These are phyloP conservation scores for Molothrus ater DNA, from an alignment of 2,797 vertebrate genomes.

Conservation along the genomic window DNA sequence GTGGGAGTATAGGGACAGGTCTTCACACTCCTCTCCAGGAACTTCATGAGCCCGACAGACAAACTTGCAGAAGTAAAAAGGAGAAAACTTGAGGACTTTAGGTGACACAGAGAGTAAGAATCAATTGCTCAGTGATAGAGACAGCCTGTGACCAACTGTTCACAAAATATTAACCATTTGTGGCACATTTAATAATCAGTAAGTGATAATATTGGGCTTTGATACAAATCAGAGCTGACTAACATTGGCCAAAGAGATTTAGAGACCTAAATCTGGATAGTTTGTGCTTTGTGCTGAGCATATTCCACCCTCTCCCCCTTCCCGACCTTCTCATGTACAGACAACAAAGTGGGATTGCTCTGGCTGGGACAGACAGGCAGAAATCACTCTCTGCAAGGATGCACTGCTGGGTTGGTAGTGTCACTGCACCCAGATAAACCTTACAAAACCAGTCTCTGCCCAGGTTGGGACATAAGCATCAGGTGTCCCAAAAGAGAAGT, in stretches of 20 bases:
- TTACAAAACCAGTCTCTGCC: background rate
- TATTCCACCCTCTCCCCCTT: background rate
- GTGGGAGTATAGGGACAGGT: background rate
- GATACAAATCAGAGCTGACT: background rate
- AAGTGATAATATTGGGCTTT: background rate
- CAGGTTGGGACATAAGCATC: background rate
- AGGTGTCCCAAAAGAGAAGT: background rate
- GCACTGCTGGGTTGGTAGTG: background rate
- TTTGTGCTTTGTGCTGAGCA: background rate
- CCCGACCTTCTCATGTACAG: rapidly evolving
- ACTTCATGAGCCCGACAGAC: background rate
- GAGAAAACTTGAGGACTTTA: background rate
- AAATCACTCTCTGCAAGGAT: background rate
- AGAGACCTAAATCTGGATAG: background rate
- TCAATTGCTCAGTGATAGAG: background rate
- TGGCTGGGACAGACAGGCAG: background rate
- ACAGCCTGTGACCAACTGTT: background rate
- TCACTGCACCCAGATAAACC: background rate
- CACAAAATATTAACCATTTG: background rate
- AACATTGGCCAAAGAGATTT: background rate
- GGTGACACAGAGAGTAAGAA: background rate
- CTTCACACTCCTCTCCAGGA: background rate
- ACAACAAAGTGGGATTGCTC: background rate
- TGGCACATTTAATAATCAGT: background rate
- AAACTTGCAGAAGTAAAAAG: background rate